phyloP scores from a whole-genome alignment of 2,797 vertebrate genomes.

The Chanos chanos region DNA sequence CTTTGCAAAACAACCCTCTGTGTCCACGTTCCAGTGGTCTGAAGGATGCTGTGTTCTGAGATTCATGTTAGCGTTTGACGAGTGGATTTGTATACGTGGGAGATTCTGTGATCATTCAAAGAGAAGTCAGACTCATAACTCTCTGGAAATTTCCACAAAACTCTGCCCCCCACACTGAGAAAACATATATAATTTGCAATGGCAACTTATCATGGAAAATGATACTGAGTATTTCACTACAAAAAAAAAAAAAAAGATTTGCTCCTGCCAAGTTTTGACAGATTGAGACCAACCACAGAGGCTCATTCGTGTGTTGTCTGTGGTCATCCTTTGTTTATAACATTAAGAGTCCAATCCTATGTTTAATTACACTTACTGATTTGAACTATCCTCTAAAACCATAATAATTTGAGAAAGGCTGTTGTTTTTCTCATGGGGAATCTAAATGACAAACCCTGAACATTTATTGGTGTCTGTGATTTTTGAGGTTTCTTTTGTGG shows the following conservation, averaged over 20 bases:
- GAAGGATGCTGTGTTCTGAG: constrained; percentile 39
- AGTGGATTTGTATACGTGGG: too few relatives aligned
- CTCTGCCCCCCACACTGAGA: too few relatives aligned
- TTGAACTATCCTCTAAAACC: neutral
- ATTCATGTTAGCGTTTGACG: too few relatives aligned
- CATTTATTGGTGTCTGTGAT: neutral
- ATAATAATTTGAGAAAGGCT: neutral
- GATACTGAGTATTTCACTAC: too few relatives aligned
- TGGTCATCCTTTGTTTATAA: neutral
- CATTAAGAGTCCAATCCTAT: neutral
- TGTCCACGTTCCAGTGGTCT: constrained; percentile 62
- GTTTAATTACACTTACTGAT: neutral
- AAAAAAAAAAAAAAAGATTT: neutral
- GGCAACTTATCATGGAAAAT: too few relatives aligned
- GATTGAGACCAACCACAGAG: neutral
- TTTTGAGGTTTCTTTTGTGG: neutral
- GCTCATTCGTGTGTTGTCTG: neutral
- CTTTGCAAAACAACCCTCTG: constrained; percentile 55
- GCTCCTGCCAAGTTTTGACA: neutral
- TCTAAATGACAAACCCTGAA: too few relatives aligned
- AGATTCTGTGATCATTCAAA: too few relatives aligned
- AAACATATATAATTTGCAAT: too few relatives aligned
- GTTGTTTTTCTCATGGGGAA: too few relatives aligned
- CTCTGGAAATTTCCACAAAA: too few relatives aligned
- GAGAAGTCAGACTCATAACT: too few relatives aligned